Conservation (phyloP, 2,797 vertebrate genomes). For the Melanotaenia nigrans region DNA sequence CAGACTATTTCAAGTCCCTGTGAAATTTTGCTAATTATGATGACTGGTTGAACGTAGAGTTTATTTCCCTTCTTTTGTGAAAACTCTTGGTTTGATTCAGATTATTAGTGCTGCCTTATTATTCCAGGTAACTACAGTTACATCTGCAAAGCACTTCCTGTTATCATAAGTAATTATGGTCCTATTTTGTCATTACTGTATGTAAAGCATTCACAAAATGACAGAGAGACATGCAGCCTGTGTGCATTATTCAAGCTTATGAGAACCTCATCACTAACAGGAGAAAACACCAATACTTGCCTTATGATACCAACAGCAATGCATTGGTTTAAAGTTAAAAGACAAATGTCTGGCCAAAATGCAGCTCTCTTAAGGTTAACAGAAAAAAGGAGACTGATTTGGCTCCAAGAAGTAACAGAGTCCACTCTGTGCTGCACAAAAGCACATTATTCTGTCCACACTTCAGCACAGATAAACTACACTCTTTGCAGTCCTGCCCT, state of each 20-base stretch:
- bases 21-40: slow-evolving; percentile 10
- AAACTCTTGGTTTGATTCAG: slow-evolving; percentile 30
- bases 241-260: slow-evolving; percentile 86
- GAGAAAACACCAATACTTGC: not conserved
- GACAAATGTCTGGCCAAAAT: slow-evolving; percentile 30
- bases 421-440: slow-evolving; percentile 87
- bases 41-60: not conserved
- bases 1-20: slow-evolving; percentile 10
- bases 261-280: slow-evolving; percentile 57
- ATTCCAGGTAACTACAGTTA: slow-evolving; percentile 10
- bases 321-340: slow-evolving; percentile 61
- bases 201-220: slow-evolving; percentile 49
- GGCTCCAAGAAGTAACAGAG: slow-evolving; percentile 81
- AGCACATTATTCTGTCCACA: slow-evolving; percentile 90
- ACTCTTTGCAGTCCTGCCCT: slow-evolving; percentile 68
- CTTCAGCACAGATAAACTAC: slow-evolving; percentile 86
- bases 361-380: slow-evolving; percentile 76
- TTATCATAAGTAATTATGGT: slow-evolving; percentile 10
- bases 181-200: slow-evolving; percentile 11
- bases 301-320: slow-evolving; percentile 1
- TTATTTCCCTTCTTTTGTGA: not conserved
- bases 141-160: not conserved
- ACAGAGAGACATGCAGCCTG: slow-evolving; percentile 84
- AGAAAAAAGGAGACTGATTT: slow-evolving; percentile 81
- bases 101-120: not conserved